phyloP scores from a whole-genome alignment of 2,113 vertebrate species.

The Calonectris borealis region DNA sequence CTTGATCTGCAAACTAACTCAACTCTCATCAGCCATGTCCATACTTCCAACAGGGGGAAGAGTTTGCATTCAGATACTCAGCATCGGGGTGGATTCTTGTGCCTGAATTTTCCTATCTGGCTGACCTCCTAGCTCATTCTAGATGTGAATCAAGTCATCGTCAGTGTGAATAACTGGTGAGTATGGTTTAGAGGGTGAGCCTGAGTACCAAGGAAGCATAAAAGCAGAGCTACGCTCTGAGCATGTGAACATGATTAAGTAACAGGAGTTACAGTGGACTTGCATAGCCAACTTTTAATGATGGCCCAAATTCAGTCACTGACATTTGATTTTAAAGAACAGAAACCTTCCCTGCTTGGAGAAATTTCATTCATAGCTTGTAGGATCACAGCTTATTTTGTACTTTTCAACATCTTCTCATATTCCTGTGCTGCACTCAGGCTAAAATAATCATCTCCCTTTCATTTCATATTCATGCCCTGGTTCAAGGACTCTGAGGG shows the following conservation, averaged over 20 bases:
- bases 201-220: background rate
- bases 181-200: background rate
- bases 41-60: background rate
- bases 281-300: background rate
- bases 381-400: background rate
- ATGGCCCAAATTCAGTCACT: background rate
- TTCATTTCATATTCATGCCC: background rate
- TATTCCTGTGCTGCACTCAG: background rate
- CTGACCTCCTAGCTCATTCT: background rate
- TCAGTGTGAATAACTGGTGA: background rate
- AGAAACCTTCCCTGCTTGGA: background rate
- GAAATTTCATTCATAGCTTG: background rate
- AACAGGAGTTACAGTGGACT: background rate
- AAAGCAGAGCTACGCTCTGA: background rate
- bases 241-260: fast-evolving
- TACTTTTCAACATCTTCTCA: background rate
- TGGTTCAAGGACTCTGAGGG: background rate
- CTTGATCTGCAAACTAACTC: background rate
- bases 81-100: background rate
- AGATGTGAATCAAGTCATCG: background rate
- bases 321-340: background rate
- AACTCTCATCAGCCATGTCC: background rate
- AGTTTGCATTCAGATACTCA: background rate
- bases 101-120: background rate
- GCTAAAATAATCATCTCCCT: background rate